Percentiles rank a stretch among this genome's conserved stretches.
These are phyloP conservation scores for Eurois occulta DNA, from an alignment of 2,888 invertebrate species.

Conservation along the genomic window DNA sequence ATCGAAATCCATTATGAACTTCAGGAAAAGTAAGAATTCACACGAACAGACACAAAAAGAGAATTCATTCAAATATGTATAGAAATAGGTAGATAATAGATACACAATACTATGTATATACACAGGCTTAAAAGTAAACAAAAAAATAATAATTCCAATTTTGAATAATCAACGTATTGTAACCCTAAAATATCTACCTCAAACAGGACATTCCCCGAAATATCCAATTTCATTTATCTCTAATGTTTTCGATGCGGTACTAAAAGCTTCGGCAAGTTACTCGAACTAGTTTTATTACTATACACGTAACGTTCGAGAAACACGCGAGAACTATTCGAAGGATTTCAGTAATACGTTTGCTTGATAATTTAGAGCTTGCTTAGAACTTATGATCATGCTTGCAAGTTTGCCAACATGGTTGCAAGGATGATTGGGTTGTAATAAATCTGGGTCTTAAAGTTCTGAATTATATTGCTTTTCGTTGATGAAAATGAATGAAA, in stretches of 20 bases:
- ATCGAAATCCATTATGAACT: too few species aligned
- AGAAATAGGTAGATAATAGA: too few species aligned
- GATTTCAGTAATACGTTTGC: slow-evolving; percentile 38
- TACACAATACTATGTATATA: too few species aligned
- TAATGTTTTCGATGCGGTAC: slow-evolving; percentile 53
- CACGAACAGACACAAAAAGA: too few species aligned
- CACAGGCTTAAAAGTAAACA: not conserved
- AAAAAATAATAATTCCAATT: not conserved
- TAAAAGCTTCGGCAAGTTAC: slow-evolving; percentile 52
- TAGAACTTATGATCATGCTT: slow-evolving; percentile 34
- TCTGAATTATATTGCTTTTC: slow-evolving; percentile 21
- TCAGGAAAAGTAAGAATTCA: too few species aligned
- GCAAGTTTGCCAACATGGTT: slow-evolving; percentile 35
- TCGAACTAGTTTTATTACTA: slow-evolving; percentile 59
- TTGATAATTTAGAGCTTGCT: slow-evolving; percentile 45
- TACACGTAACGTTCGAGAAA: slow-evolving; percentile 54
- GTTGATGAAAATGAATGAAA: slow-evolving; percentile 28
- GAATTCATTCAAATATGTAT: too few species aligned
- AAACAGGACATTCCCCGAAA: slow-evolving; percentile 27
- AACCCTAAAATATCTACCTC: slow-evolving; percentile 24
- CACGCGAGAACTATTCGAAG: slow-evolving; percentile 60
- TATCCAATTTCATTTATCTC: slow-evolving; percentile 50
- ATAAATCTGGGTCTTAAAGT: slow-evolving; percentile 33
- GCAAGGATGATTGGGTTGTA: slow-evolving; percentile 35
- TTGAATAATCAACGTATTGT: not conserved